These are phyloP conservation scores for Lypha dubia DNA, from an alignment of 2,888 invertebrate species.

Conservation along the genomic window DNA sequence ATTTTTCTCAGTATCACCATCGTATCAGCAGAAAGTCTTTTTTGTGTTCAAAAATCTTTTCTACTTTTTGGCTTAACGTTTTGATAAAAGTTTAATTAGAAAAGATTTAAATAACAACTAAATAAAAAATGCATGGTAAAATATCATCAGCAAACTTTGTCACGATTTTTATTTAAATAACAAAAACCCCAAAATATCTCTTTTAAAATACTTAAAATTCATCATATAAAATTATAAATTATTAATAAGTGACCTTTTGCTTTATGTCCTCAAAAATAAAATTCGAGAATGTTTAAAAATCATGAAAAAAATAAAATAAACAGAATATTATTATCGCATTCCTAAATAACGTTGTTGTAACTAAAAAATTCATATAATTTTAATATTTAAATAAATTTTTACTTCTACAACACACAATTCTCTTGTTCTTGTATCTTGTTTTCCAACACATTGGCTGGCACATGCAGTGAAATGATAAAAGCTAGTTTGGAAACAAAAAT, in stretches of 20 bases:
- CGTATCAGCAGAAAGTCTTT: too few species aligned
- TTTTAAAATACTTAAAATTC: slow-evolving; percentile 19
- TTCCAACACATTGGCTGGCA: slow-evolving; percentile 10
- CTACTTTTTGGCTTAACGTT: background rate
- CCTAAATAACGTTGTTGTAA: slow-evolving; percentile 36
- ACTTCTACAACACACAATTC: slow-evolving; percentile 5
- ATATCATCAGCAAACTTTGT: background rate
- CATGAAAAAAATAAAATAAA: slow-evolving; percentile 30
- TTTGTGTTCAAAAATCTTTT: too few species aligned
- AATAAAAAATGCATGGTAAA: background rate
- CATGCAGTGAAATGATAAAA: slow-evolving; percentile 33
- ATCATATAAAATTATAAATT: slow-evolving; percentile 26
- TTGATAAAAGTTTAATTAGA: slow-evolving; percentile 2
- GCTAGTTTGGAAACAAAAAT: slow-evolving; percentile 30
- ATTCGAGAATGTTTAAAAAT: slow-evolving; percentile 12
- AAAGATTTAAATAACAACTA: background rate
- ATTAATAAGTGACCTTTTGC: slow-evolving; percentile 35
- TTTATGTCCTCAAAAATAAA: background rate
- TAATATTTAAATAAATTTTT: slow-evolving; percentile 59
- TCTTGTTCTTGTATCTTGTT: slow-evolving; percentile 6
- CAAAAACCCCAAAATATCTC: background rate
- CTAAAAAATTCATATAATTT: slow-evolving; percentile 62
- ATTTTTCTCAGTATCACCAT: too few species aligned
- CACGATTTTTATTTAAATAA: background rate
- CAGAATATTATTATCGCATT: slow-evolving; percentile 42